Evolutionary conservation across 2,888 invertebrate species (phyloP).

Genomic region (Tiliacea aurago): DNA sequence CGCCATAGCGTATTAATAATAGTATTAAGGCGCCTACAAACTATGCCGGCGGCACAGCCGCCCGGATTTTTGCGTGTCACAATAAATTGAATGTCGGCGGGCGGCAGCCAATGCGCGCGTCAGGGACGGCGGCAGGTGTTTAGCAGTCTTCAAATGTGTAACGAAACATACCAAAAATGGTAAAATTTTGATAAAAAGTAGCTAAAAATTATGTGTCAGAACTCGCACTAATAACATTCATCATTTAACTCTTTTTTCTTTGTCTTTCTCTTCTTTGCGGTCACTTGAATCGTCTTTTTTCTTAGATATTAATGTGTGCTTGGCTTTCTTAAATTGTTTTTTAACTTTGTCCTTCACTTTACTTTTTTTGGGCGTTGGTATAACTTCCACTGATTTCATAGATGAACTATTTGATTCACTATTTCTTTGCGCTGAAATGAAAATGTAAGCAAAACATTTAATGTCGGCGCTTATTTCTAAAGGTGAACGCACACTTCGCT

Average conservation of each 20-base stretch:
- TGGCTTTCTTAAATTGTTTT: slow-evolving; percentile 88
- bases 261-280: slow-evolving; percentile 81
- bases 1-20: slow-evolving; percentile 46
- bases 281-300: slow-evolving; percentile 82
- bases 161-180: slow-evolving; percentile 39
- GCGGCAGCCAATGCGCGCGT: neutral
- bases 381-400: slow-evolving; percentile 83
- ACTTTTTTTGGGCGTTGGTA: slow-evolving; percentile 82
- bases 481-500: neutral
- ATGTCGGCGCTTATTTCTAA: neutral
- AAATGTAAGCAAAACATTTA: slow-evolving; percentile 6
- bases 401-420: slow-evolving; percentile 87
- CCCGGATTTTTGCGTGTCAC: neutral
- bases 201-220: slow-evolving; percentile 50
- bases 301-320: slow-evolving; percentile 84
- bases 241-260: slow-evolving; percentile 82
- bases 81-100: slow-evolving; percentile 8
- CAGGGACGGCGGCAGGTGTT: neutral
- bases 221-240: slow-evolving; percentile 46
- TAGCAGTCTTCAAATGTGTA: slow-evolving; percentile 12
- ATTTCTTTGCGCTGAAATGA: slow-evolving; percentile 85
- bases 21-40: slow-evolving; percentile 33
- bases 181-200: slow-evolving; percentile 25
- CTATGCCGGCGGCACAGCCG: neutral
- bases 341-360: slow-evolving; percentile 89